Conservation (phyloP, 2,888 invertebrate genomes). For the Cosmopolites sordidus region DNA sequence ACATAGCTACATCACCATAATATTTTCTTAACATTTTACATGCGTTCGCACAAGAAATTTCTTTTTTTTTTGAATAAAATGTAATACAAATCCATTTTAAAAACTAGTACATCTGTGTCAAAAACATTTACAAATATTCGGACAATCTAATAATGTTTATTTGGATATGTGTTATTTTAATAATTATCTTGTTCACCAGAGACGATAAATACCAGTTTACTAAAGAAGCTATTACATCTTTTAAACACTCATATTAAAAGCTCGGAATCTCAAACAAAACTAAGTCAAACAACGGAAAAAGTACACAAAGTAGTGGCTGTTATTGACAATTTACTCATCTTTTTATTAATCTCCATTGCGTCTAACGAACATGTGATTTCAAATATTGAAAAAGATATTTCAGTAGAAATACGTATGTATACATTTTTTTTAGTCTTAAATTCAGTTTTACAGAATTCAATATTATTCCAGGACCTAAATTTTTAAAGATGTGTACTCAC, state of each 20-base stretch:
- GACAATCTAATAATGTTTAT: no score
- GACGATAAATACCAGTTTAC: slow-evolving; percentile 53
- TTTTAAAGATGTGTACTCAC: slow-evolving; percentile 47
- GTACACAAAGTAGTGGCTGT: slow-evolving; percentile 41
- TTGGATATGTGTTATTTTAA: no score
- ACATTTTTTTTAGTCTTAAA: slow-evolving; percentile 1
- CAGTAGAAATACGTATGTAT: slow-evolving; percentile 43
- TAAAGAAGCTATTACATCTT: slow-evolving; percentile 45
- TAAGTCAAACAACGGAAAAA: slow-evolving; percentile 37
- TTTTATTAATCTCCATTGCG: slow-evolving; percentile 45
- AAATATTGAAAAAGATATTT: slow-evolving; percentile 42
- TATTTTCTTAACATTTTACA: no score
- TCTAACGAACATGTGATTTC: slow-evolving; percentile 39
- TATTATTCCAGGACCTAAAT: slow-evolving; percentile 47
- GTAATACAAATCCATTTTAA: no score
- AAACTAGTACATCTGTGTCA: no score
- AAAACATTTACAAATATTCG: no score
- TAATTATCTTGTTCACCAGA: slow-evolving; percentile 38
- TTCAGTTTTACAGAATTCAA: no score
- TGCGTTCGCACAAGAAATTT: no score
- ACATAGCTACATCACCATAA: no score
- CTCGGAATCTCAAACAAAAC: slow-evolving; percentile 38
- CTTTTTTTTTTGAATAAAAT: no score
- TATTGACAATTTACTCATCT: slow-evolving; percentile 46
- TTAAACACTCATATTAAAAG: slow-evolving; percentile 42